A percentile compares a stretch with the other conserved stretches of the same genome.
These are phyloP conservation scores for Geopemphigus sp. DNA, from an alignment of 1,140 invertebrate genomes.

Conservation along the genomic window DNA sequence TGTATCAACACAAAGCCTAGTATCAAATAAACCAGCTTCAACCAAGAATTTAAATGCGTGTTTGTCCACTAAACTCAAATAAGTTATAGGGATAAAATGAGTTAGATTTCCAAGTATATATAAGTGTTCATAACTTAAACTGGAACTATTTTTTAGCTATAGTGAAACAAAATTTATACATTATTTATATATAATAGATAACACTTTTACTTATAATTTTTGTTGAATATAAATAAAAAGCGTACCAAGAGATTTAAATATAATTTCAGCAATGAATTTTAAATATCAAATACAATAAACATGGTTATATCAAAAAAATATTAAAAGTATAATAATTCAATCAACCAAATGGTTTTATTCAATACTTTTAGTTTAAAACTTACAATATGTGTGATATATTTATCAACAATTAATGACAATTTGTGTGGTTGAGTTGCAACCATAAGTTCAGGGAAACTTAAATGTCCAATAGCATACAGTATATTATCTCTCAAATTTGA, in stretches of 20 bases:
- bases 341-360: too few relatives aligned
- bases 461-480: slow-evolving; percentile 13
- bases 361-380: background rate
- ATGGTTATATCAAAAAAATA: too few relatives aligned
- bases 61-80: slow-evolving; percentile 7
- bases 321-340: too few relatives aligned
- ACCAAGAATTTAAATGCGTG: slow-evolving; percentile 20
- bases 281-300: too few relatives aligned
- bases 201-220: background rate
- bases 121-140: slow-evolving; percentile 26
- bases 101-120: slow-evolving; percentile 39
- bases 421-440: slow-evolving; percentile 3
- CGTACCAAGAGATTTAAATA: too few relatives aligned
- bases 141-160: slow-evolving; percentile 17
- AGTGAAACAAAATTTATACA: background rate
- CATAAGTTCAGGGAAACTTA: slow-evolving; percentile 39
- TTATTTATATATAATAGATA: background rate
- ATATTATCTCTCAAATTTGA: slow-evolving; percentile 23
- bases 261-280: too few relatives aligned
- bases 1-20: slow-evolving; percentile 30
- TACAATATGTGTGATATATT: slow-evolving; percentile 21
- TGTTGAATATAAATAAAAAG: too few relatives aligned
- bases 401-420: background rate
- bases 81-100: slow-evolving; percentile 23
- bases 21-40: slow-evolving; percentile 37